Evolutionary conservation across 2,888 invertebrate genomes (phyloP), one percentile per base, ranked within the genome.

Genomic region (Rhogogaster chlorosoma): DNA sequence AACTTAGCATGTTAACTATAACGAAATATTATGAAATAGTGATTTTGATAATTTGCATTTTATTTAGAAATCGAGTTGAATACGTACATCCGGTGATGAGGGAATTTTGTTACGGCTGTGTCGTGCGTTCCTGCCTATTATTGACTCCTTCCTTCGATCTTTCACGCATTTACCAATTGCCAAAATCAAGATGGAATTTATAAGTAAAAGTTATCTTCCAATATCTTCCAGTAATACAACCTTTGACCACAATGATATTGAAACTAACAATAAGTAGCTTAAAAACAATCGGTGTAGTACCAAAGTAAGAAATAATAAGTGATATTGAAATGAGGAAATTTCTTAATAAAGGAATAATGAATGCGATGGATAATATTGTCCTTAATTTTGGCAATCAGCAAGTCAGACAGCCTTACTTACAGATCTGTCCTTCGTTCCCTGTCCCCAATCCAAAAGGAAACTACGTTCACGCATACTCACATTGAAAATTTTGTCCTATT

Each of bases 71-170:
- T 88, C 89, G 88, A 90, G 86, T 90, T 80, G 88, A 91, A 92
- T 92, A 92, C 92, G 92, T 92, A 92, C 92, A 92, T 92, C 90
- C 89, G 91, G 90, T 89, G 92, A 86, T 90, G 92, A 89, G 88
- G 89, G 86, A 89, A 89, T 89, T 90, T 89, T 88, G 87, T 88
- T 91, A 91, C 88, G 87, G 87, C 89, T 88, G 88, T 89, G 89
- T 89, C 87, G 89, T 89, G 88, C 88, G 88, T 89, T 89, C 87
- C 89, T 88, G 86, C 89, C 89, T 91, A 91, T 88, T 87, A 86
- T 84, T 86, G 87, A 88, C 84, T 87, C 89, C 82, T 84, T 84
- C 86, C 86, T 61, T 85, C 36, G 85, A 84, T 83, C 71, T 85
- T 82, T 87, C 83, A 70, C 57, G 57, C 83, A 53, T 86, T 90